Evolutionary conservation across 2,797 vertebrate genomes (phyloP), one percentile per base, ranked within the genome.

Genomic region (Malacoraja senta): DNA sequence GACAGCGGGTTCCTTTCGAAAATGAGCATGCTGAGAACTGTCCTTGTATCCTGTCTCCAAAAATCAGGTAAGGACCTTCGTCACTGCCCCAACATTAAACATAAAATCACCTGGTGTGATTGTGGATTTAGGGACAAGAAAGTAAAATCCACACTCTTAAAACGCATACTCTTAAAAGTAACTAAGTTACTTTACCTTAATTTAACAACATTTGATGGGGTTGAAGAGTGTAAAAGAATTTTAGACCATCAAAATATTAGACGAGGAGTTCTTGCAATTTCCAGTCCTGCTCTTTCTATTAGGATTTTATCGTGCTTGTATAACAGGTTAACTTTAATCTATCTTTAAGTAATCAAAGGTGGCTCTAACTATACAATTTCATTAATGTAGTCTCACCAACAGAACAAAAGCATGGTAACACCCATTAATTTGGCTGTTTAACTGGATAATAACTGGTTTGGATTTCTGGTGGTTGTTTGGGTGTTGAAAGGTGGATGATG

Each of bases 1-100:
- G 84, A 88, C 84, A 88, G 84, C 65, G 84, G 84, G 63, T 88
- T 88, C 84, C 84, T 88, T 88, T 88, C 84, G 84, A 88, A 88
- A 88, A 88, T 88, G 84, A 88, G 84, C 84, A 88, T 88, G 84
- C 84, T 88, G 84, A 88, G 84, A 88, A 88, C 84, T 88, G n/a
- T 88, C 84, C 63, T 88, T 88, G 84, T 88, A 88, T 88, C 84
- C 84, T 88, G 84, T 88, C 84, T 88, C 84, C 84, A 88, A 88
- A 88, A 88, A 88, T 88, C 84, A 88, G 84, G 84, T 88, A 88
- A 88, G 84, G 84, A 88, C 84, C 84, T 88, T 68, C 84, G 84
- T 88, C 84, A 88, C n/a, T 65, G 84, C 84, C 84, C 84, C 58
- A 86, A 86, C 26, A 65, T n/a, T 68, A 10, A 65, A 32, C 10